Percentiles rank a stretch among this genome's conserved stretches.
These are phyloP conservation scores for Herminia tarsipennalis DNA, from an alignment of 2,888 invertebrate genomes.

Conservation along the genomic window DNA sequence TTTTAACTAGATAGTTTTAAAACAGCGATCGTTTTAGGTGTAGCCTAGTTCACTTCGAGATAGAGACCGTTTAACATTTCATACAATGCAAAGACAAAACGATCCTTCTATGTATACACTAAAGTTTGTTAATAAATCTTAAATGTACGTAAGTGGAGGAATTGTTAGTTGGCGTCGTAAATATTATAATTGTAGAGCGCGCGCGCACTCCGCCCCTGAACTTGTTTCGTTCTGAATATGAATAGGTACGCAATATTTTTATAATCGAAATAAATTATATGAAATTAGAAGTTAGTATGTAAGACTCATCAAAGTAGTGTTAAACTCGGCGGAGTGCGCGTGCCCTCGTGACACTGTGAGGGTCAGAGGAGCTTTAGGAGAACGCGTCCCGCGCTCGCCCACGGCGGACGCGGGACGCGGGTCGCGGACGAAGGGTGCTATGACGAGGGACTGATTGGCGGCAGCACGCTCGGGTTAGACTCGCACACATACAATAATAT, in stretches of 20 bases:
- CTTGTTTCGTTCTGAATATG: constrained; percentile 20
- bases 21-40: constrained; percentile 65
- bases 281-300: constrained; percentile 57
- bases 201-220: constrained; percentile 36
- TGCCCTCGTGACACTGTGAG: constrained; percentile 52
- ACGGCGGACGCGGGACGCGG: constrained; percentile 34
- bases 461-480: constrained; percentile 19
- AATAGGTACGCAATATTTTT: constrained; percentile 66
- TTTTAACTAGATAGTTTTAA: constrained; percentile 79
- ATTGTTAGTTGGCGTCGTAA: constrained; percentile 35
- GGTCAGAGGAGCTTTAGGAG: constrained; percentile 62
- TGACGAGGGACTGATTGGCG: constrained; percentile 60
- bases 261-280: constrained; percentile 65
- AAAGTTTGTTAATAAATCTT: constrained; percentile 37
- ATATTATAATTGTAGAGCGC: constrained; percentile 38
- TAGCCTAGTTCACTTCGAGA: constrained; percentile 67
- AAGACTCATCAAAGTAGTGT: constrained; percentile 38
- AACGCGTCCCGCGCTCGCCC: neutral
- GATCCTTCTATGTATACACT: constrained; percentile 48
- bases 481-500: constrained; percentile 40
- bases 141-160: constrained; percentile 39
- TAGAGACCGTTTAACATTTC: constrained; percentile 35
- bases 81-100: constrained; percentile 53
- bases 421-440: constrained; percentile 74
- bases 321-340: constrained; percentile 44